phyloP scores from a whole-genome alignment of 2,113 vertebrate genomes.

The Osmerus eperlanus region DNA sequence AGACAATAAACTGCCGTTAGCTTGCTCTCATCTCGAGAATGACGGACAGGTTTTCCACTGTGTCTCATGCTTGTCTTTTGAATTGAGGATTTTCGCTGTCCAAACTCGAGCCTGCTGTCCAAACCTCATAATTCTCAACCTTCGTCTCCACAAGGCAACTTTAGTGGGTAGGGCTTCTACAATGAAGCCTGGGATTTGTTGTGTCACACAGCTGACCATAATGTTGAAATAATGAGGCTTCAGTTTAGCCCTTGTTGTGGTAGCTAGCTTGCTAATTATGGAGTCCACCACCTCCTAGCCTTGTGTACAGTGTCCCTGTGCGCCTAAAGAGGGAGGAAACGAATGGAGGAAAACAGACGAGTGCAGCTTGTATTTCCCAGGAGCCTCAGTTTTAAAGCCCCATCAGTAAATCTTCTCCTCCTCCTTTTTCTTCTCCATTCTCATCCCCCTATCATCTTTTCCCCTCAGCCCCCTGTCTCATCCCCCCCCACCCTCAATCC shows the following conservation, averaged over 20 bases:
- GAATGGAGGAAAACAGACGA: constrained; percentile 10
- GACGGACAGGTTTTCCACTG: too few species aligned
- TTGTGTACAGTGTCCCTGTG: constrained; percentile 5
- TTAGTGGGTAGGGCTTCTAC: too few species aligned
- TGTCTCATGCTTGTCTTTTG: too few species aligned
- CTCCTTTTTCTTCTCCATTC: constrained; percentile 39
- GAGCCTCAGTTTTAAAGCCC: constrained; percentile 55
- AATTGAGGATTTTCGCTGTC: too few species aligned
- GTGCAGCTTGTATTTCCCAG: constrained; percentile 57
- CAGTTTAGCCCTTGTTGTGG: constrained; percentile 8
- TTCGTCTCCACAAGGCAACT: too few species aligned
- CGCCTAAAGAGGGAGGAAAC: background rate
- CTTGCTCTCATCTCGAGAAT: too few species aligned
- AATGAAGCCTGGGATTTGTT: too few species aligned
- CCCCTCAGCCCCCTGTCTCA: constrained; percentile 4
- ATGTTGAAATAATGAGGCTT: constrained; percentile 47
- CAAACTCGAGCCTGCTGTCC: too few species aligned
- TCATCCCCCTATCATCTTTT: constrained; percentile 4
- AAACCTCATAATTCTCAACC: too few species aligned
- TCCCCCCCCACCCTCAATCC: constrained; percentile 25
- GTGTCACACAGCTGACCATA: constrained; percentile 9
- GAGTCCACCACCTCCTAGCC: constrained; percentile 17
- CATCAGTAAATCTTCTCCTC: constrained; percentile 57
- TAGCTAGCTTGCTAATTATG: constrained; percentile 43
- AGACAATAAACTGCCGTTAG: too few species aligned